phyloP scores from a whole-genome alignment of 2,797 vertebrate species.

The Urocyon cinereoargenteus region DNA sequence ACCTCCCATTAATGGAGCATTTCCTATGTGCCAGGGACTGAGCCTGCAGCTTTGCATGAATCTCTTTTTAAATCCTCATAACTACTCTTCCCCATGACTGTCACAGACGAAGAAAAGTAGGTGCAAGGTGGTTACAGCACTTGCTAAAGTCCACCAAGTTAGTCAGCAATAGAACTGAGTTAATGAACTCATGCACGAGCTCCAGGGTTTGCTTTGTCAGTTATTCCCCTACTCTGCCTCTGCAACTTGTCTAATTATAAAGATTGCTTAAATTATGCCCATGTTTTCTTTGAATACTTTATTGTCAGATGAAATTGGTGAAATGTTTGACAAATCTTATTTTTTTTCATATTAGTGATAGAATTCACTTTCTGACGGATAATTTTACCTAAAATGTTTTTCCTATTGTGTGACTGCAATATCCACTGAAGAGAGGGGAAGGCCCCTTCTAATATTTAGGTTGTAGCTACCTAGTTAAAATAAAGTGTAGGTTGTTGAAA shows the following conservation, averaged over 20 bases:
- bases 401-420: not conserved
- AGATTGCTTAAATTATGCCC: not conserved
- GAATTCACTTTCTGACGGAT: not conserved
- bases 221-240: not conserved
- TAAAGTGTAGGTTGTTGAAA: not conserved
- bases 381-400: not conserved
- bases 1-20: slow-evolving; percentile 34
- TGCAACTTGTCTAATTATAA: not conserved
- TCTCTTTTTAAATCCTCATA: not conserved
- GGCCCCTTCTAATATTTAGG: not conserved
- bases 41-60: not conserved
- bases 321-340: not conserved
- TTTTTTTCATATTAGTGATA: not conserved
- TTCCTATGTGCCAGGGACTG: slow-evolving; percentile 28
- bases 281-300: not conserved
- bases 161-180: not conserved
- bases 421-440: not conserved
- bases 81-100: not conserved
- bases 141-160: not conserved
- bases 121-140: not conserved
- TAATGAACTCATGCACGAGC: not conserved
- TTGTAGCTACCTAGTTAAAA: not conserved
- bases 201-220: not conserved
- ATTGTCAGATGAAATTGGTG: not conserved
- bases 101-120: not conserved